Conservation (phyloP, 2,113 vertebrate species). For the Sander lucioperca region DNA sequence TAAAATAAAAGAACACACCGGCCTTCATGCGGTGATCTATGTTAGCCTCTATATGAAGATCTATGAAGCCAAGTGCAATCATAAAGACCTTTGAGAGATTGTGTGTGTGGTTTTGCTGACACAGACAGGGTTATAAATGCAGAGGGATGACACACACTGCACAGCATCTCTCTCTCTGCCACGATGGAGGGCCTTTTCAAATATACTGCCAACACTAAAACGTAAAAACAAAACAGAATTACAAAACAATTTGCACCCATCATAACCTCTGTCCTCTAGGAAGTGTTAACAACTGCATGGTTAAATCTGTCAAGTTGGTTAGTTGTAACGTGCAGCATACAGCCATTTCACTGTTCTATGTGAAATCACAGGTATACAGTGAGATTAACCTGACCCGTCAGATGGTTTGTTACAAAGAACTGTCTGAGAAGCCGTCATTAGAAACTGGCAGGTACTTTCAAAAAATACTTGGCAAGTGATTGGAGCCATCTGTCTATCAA, state of each 20-base stretch:
- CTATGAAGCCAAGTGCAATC: slow-evolving; percentile 18
- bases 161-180: slow-evolving; percentile 7
- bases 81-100: slow-evolving; percentile 45
- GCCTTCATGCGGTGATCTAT: slow-evolving; percentile 37
- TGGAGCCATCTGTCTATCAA: no score
- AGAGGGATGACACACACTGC: neutral
- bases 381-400: no score
- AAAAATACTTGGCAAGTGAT: no score
- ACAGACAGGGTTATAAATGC: slow-evolving; percentile 14
- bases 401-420: no score
- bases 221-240: neutral
- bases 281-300: neutral
- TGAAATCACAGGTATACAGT: slow-evolving; percentile 8
- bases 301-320: slow-evolving; percentile 23
- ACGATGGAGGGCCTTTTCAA: neutral
- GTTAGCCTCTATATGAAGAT: slow-evolving; percentile 27
- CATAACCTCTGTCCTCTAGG: slow-evolving; percentile 8
- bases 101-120: slow-evolving; percentile 28
- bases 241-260: slow-evolving; percentile 8
- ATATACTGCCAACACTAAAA: neutral
- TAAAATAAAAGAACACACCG: neutral
- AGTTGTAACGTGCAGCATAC: slow-evolving; percentile 12
- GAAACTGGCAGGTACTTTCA: no score
- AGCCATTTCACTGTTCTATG: slow-evolving; percentile 52
- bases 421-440: no score